Conservation (phyloP, 2,797 vertebrate genomes). For the Balearica regulorum region DNA sequence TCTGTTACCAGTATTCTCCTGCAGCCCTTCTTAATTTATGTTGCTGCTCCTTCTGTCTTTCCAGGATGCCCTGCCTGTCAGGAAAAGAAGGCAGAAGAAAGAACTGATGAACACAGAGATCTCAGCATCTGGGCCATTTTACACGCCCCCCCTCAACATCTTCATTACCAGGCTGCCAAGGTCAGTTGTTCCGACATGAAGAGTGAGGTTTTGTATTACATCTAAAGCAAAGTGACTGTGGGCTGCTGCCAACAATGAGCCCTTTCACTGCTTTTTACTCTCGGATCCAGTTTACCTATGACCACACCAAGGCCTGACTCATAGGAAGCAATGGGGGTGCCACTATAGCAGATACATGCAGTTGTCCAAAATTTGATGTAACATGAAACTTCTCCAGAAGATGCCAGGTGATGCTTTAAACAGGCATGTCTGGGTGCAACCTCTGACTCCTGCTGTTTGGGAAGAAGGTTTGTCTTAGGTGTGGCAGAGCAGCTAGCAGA, state of each 20-base stretch:
- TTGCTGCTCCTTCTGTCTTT: background rate
- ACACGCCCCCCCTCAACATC: background rate
- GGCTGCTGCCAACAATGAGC: background rate
- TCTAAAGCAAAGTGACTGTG: background rate
- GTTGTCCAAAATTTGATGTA: background rate
- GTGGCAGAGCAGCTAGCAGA: background rate
- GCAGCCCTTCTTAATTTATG: background rate
- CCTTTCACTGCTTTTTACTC: background rate
- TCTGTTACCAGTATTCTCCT: background rate
- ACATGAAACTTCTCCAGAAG: background rate
- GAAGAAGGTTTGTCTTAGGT: background rate
- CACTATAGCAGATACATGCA: background rate
- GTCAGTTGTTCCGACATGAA: background rate
- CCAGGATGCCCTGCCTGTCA: background rate
- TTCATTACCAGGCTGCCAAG: background rate
- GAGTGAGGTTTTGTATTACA: background rate
- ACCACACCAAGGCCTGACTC: background rate
- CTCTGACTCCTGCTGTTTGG: background rate
- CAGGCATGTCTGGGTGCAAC: background rate
- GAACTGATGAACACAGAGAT: background rate
- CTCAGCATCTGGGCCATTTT: background rate
- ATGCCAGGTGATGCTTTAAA: background rate
- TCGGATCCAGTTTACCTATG: background rate
- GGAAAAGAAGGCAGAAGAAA: background rate
- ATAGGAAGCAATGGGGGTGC: background rate